Evolutionary conservation across 2,113 vertebrate genomes (phyloP).

Genomic region (Nerophis lumbriciformis): DNA sequence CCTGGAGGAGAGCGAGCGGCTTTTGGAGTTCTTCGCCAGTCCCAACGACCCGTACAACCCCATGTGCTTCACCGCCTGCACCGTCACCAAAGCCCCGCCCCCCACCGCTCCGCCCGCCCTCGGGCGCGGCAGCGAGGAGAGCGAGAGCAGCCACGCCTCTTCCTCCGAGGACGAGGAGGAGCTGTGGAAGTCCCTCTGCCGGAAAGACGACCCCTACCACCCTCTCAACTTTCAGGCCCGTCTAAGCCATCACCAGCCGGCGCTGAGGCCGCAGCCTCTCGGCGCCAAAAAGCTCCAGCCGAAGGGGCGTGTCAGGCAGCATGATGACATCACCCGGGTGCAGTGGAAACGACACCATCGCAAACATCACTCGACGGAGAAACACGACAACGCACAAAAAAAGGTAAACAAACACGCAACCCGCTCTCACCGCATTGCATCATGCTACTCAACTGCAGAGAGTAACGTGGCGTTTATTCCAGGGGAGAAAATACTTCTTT

Average conservation of each 20-base stretch:
- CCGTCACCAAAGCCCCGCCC: slow-evolving; percentile 20
- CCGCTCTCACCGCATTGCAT: too few species aligned
- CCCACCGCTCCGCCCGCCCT: slow-evolving; percentile 13
- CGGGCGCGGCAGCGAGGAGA: slow-evolving; percentile 32
- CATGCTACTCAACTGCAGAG: too few species aligned
- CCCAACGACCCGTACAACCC: slow-evolving; percentile 71
- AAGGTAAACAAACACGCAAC: background rate
- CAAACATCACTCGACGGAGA: background rate
- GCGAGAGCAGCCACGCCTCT: slow-evolving; percentile 25
- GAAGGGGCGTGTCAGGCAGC: background rate
- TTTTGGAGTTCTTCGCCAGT: slow-evolving; percentile 68
- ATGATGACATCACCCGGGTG: slow-evolving; percentile 14
- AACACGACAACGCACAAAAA: background rate
- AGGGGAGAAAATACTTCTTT: too few species aligned
- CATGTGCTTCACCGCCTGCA: slow-evolving; percentile 66
- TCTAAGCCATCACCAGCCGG: slow-evolving; percentile 21
- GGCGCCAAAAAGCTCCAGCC: slow-evolving; percentile 13
- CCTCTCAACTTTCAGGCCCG: slow-evolving; percentile 70
- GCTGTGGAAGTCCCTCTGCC: slow-evolving; percentile 63
- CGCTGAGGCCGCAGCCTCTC: background rate
- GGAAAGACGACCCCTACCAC: slow-evolving; percentile 67
- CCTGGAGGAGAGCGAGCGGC: slow-evolving; percentile 62
- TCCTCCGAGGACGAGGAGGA: slow-evolving; percentile 65
- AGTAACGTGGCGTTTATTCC: too few species aligned
- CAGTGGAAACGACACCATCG: slow-evolving; percentile 56